phyloP scores from a whole-genome alignment of 1,140 invertebrate genomes.

The Dysdera silvatica region DNA sequence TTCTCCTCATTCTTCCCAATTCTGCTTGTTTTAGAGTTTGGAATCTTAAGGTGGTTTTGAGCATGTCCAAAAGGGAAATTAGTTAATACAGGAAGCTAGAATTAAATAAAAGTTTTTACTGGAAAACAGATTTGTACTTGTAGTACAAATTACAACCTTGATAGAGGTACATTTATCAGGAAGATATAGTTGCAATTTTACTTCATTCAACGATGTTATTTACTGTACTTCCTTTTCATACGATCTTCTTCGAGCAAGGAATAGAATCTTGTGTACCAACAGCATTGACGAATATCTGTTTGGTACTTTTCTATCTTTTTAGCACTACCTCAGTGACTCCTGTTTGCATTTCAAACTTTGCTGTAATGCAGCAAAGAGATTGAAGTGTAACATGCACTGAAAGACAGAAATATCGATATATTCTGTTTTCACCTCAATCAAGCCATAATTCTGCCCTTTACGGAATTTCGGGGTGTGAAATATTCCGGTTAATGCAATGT shows the following conservation, averaged over 20 bases:
- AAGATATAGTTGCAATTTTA: no score
- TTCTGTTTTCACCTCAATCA: conserved; percentile 9
- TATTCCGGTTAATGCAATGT: conserved; percentile 7
- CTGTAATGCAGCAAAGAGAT: not conserved
- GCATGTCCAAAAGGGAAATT: no score
- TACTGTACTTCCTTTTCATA: conserved; percentile 5
- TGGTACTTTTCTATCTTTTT: not conserved
- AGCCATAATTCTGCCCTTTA: not conserved
- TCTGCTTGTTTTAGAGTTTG: no score
- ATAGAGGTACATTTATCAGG: no score
- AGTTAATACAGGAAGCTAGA: no score
- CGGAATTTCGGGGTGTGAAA: not conserved
- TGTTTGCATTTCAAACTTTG: not conserved
- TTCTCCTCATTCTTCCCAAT: no score
- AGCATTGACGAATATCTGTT: conserved; percentile 11
- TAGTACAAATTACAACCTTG: no score
- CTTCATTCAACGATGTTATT: no score
- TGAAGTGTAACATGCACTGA: not conserved
- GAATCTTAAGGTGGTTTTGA: no score
- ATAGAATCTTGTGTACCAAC: conserved; percentile 5
- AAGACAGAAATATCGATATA: conserved; percentile 14
- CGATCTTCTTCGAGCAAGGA: not conserved
- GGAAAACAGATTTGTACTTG: no score
- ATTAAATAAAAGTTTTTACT: no score
- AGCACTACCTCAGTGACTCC: not conserved